Percentiles rank a stretch among this genome's conserved stretches.
phyloP scores from a whole-genome alignment of 2,113 vertebrate genomes.

The Atrichornis clamosus region DNA sequence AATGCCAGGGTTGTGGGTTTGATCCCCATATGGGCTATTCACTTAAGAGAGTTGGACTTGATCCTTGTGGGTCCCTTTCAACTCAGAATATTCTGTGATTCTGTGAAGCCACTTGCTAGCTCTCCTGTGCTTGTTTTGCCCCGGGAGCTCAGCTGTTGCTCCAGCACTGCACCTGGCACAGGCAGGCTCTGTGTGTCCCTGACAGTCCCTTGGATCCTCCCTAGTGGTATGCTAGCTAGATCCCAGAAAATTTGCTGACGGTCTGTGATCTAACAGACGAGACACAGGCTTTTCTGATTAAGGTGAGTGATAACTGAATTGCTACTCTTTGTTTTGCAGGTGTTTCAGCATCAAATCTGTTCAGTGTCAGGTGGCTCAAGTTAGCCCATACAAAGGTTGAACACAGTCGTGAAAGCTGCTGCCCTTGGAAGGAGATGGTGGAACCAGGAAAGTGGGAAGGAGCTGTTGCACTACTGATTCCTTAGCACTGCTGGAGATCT shows the following conservation, averaged over 20 bases:
- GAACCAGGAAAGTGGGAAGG: background rate
- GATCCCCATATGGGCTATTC: background rate
- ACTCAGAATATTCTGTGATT: background rate
- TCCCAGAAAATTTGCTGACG: background rate
- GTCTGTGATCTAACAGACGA: background rate
- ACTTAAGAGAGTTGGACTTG: background rate
- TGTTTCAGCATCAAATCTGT: background rate
- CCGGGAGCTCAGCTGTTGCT: background rate
- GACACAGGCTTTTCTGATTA: background rate
- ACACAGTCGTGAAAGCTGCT: accelerated
- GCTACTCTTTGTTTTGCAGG: background rate
- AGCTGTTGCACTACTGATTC: accelerated
- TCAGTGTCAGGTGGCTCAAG: background rate
- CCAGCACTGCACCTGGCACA: accelerated
- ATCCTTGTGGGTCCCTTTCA: background rate
- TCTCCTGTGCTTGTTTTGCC: background rate
- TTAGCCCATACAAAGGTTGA: background rate
- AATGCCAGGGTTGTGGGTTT: background rate
- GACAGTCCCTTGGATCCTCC: background rate
- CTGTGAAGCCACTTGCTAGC: background rate
- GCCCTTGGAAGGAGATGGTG: accelerated
- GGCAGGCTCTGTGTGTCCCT: background rate
- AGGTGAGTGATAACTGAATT: background rate
- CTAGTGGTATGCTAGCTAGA: background rate
- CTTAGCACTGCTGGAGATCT: background rate